Percentiles rank a stretch among this genome's conserved stretches.
Evolutionary conservation across 2,797 vertebrate genomes (phyloP).

Genomic region (Lagocephalus sceleratus): DNA sequence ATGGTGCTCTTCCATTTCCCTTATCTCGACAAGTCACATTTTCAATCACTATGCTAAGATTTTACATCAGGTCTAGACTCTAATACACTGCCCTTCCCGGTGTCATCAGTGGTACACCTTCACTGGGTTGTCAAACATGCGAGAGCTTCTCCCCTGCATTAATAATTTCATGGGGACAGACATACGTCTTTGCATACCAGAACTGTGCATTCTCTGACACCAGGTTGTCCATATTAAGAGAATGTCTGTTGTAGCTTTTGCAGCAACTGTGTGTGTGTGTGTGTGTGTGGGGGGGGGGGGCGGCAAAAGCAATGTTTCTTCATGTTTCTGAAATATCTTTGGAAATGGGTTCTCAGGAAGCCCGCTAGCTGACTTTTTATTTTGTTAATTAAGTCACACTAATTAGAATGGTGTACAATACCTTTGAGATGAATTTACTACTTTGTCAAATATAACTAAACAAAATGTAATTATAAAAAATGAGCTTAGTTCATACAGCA

Average conservation of each 20-base stretch:
- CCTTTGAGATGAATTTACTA: constrained; percentile 77
- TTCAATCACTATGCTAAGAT: constrained; percentile 69
- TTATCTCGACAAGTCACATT: constrained; percentile 73
- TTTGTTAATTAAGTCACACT: constrained; percentile 80
- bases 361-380: constrained; percentile 67
- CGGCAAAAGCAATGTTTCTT: constrained; percentile 54
- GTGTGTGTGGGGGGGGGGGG: constrained; percentile 19
- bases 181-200: constrained; percentile 48
- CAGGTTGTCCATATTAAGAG: constrained; percentile 32
- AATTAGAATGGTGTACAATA: constrained; percentile 80
- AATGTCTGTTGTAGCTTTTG: constrained; percentile 23
- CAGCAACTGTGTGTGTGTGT: not conserved
- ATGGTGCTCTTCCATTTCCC: constrained; percentile 56
- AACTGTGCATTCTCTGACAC: constrained; percentile 32
- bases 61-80: constrained; percentile 40
- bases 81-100: constrained; percentile 48
- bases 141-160: constrained; percentile 30
- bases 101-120: constrained; percentile 52
- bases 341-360: constrained; percentile 71
- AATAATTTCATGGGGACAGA: constrained; percentile 51
- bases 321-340: constrained; percentile 70
- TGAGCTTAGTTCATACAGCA: constrained; percentile 44
- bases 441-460: constrained; percentile 80
- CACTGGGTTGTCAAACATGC: constrained; percentile 42
- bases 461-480: constrained; percentile 68